phyloP scores from a whole-genome alignment of 2,888 invertebrate genomes.

The Malacosoma neustria region DNA sequence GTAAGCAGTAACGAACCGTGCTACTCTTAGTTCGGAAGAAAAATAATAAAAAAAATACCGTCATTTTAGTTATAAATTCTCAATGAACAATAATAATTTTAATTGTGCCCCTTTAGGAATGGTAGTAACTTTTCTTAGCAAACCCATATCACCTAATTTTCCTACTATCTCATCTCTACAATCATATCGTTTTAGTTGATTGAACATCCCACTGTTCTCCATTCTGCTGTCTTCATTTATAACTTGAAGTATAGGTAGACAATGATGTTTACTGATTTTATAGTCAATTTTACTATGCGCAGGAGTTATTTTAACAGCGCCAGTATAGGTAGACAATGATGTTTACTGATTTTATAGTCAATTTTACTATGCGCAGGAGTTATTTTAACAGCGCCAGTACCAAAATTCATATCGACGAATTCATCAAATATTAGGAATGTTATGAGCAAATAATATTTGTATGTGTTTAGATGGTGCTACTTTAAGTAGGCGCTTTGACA shows the following conservation, averaged over 20 bases:
- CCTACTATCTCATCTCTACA: constrained; percentile 80
- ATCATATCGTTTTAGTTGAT: constrained; percentile 82
- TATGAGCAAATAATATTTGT: too few species aligned
- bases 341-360: constrained; percentile 86
- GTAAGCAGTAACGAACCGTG: too few species aligned
- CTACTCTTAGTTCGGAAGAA: too few species aligned
- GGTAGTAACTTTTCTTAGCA: constrained; percentile 76
- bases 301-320: constrained; percentile 96
- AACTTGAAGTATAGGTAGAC: constrained; percentile 80
- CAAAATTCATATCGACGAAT: constrained; percentile 87
- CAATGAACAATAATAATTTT: too few species aligned
- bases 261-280: constrained; percentile 82
- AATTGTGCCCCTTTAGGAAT: too few species aligned
- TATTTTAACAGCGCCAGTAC: constrained; percentile 95
- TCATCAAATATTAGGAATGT: constrained; percentile 87
- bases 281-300: constrained; percentile 92
- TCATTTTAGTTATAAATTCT: too few species aligned
- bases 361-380: constrained; percentile 93
- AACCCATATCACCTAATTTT: constrained; percentile 75
- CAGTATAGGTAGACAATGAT: constrained; percentile 87
- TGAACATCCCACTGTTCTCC: constrained; percentile 70
- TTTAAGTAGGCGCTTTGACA: too few species aligned
- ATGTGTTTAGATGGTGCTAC: too few species aligned
- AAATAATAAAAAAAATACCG: too few species aligned
- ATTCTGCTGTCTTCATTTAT: constrained; percentile 85